A percentile compares a stretch with the other conserved stretches of the same genome.
Conservation (phyloP, 2,888 invertebrate genomes). For the Antitype chi region DNA sequence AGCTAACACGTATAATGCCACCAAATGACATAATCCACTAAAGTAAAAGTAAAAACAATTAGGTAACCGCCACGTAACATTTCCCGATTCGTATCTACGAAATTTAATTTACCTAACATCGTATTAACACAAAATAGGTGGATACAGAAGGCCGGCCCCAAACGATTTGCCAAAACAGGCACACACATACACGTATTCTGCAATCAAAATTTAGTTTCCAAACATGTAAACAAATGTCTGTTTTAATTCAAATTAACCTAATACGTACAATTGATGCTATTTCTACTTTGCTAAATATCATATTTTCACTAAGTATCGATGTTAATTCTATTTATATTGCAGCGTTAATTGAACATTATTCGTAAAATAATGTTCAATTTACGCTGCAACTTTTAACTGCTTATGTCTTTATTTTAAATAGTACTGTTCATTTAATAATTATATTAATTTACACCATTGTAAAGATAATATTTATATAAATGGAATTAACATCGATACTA, state of each 20-base stretch:
- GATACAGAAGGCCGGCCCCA: slow-evolving; percentile 8
- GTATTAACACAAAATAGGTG: slow-evolving; percentile 42
- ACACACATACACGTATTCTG: too few species aligned
- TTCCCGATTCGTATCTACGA: slow-evolving; percentile 73
- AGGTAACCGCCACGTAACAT: slow-evolving; percentile 59
- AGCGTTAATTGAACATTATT: too few species aligned
- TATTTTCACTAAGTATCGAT: too few species aligned
- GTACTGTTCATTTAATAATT: not conserved
- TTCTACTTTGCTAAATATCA: too few species aligned
- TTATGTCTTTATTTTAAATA: not conserved
- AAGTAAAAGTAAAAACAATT: slow-evolving; percentile 53
- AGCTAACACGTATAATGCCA: slow-evolving; percentile 27
- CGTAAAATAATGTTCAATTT: not conserved
- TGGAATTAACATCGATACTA: not conserved
- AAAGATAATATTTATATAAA: not conserved
- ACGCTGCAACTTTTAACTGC: not conserved
- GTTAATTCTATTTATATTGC: too few species aligned
- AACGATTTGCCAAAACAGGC: not conserved
- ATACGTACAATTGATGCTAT: too few species aligned
- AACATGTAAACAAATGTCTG: not conserved
- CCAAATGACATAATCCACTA: slow-evolving; percentile 53
- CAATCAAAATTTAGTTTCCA: not conserved
- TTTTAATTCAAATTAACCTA: not conserved
- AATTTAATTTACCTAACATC: slow-evolving; percentile 81
- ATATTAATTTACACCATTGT: not conserved